phyloP scores from a whole-genome alignment of 2,888 invertebrate genomes.

The Pyrgus malvae region DNA sequence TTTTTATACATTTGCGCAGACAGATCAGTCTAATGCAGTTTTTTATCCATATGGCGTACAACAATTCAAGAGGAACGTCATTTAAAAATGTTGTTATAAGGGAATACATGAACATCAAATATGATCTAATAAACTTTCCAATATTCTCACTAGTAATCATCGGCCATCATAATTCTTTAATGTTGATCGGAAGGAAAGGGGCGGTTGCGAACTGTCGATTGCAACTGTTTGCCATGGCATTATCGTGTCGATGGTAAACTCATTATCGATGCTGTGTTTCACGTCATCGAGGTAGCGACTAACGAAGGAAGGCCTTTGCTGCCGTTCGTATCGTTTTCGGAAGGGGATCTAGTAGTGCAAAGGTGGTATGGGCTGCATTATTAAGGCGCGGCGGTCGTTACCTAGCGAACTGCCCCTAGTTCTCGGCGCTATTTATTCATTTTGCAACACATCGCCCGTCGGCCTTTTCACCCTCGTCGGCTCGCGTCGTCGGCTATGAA shows the following conservation, averaged over 20 bases:
- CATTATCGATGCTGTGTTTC: slow-evolving; percentile 65
- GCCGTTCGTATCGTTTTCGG: slow-evolving; percentile 10
- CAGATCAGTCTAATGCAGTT: slow-evolving; percentile 76
- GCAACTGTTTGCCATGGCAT: slow-evolving; percentile 71
- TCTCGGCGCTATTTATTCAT: slow-evolving; percentile 80
- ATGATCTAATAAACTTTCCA: too few species aligned
- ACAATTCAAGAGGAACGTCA: slow-evolving; percentile 30
- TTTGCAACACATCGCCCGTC: slow-evolving; percentile 77
- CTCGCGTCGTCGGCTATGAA: slow-evolving; percentile 70
- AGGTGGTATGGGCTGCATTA: slow-evolving; percentile 58
- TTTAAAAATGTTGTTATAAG: too few species aligned
- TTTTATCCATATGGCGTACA: slow-evolving; percentile 57
- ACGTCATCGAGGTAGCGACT: slow-evolving; percentile 50
- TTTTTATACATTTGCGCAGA: slow-evolving; percentile 76
- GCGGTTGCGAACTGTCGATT: slow-evolving; percentile 69
- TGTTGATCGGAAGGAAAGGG: slow-evolving; percentile 48
- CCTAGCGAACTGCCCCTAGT: slow-evolving; percentile 76
- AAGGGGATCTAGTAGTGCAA: slow-evolving; percentile 37
- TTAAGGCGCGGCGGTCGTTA: slow-evolving; percentile 65
- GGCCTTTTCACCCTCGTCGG: slow-evolving; percentile 68
- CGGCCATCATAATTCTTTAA: slow-evolving; percentile 51
- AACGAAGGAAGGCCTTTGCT: slow-evolving; percentile 44
- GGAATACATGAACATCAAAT: too few species aligned
- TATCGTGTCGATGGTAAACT: slow-evolving; percentile 69
- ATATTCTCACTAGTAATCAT: too few species aligned